phyloP scores from a whole-genome alignment of 2,888 invertebrate genomes.

The Halocaridina rubra region DNA sequence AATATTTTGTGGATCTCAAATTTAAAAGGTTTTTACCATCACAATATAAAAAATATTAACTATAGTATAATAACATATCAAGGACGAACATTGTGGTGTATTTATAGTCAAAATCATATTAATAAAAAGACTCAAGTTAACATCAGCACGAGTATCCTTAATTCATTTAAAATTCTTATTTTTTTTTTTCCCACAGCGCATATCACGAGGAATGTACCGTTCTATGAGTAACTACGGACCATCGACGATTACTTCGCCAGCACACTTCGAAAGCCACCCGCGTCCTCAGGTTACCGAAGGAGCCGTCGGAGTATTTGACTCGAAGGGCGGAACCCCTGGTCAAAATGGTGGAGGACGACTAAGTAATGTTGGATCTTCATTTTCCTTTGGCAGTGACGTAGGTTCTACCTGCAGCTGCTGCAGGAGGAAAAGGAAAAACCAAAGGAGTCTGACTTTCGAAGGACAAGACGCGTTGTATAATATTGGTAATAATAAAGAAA shows the following conservation, averaged over 20 bases:
- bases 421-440: not conserved
- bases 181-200: not conserved
- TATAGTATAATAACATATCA: too few species aligned
- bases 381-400: not conserved
- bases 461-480: not conserved
- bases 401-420: not conserved
- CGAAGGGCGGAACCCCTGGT: not conserved
- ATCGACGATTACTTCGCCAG: not conserved
- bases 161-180: not conserved
- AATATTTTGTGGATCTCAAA: too few species aligned
- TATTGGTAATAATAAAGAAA: too few species aligned
- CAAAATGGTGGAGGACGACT: not conserved
- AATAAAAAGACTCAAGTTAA: too few species aligned
- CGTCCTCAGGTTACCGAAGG: not conserved
- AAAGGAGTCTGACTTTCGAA: not conserved
- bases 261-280: not conserved
- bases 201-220: not conserved
- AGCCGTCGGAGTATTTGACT: not conserved
- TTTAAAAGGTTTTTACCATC: too few species aligned
- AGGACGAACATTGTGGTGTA: too few species aligned
- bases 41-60: too few species aligned
- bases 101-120: too few species aligned
- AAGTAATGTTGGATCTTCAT: not conserved
- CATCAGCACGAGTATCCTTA: too few species aligned
- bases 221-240: not conserved